Evolutionary conservation across 2,113 vertebrate genomes (phyloP), one percentile per base, ranked within the genome.

Genomic region (Hippocampus guttulatus): DNA sequence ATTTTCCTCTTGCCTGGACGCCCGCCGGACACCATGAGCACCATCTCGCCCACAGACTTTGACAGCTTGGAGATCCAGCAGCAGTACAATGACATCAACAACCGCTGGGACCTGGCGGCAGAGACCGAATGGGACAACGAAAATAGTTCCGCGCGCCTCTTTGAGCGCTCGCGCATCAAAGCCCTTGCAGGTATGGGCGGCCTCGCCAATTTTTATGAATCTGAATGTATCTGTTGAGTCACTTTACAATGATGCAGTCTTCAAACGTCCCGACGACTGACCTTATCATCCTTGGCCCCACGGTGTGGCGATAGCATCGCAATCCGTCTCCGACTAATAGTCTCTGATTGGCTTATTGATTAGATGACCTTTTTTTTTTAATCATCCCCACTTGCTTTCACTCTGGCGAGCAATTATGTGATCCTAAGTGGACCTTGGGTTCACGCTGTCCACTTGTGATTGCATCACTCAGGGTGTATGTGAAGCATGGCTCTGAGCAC

Each of bases 1-100:
- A 86, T 76, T 76, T 84, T 76, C 77, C 75, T 85, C 80, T 74
- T 74, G 85, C 78, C 67, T 25, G 52, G 84, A 69, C 93, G 85
- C 78, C 66, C 18, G 45, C 66, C 18, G 45, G 84, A 69, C 93
- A 90, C 88, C 93, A 96, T 96, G 95, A 96, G 94, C 86, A 94
- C 94, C 79, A 91, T 96, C 79, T 96, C 95, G 1, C 95, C 95
- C 27, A 97, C 95, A 1, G 95, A 97, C 90, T 97, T 94, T 20
- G 95, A 97, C 92, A 95, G 93, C 83, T 88, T 96, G 90, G 95
- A 97, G 90, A 97, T 96, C 88, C 95, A 97, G 88, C 95, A 96
- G 88, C 95, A 97, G 82, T 97, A 96, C 75, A 96, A 95, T 2
- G 95, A 97, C 88, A 95, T 96, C 90, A 97, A 97, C 88, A 97